These are phyloP conservation scores for Yponomeuta sedellus DNA, from an alignment of 2,888 invertebrate species.

Conservation along the genomic window DNA sequence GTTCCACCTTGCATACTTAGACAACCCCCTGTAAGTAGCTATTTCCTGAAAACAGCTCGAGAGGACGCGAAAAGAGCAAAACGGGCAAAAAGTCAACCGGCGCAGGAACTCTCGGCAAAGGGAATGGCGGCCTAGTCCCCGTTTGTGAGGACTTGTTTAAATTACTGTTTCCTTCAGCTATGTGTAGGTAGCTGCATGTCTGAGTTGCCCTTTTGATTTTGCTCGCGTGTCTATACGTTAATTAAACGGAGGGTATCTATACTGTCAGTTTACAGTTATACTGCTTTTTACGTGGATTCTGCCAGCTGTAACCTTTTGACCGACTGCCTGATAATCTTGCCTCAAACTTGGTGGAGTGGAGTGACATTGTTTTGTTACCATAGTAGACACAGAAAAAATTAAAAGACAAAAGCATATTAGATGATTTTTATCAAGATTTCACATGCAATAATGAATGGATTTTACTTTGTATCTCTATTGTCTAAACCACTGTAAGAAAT, in stretches of 20 bases:
- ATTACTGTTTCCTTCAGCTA: background rate
- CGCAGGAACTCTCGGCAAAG: conserved; percentile 2
- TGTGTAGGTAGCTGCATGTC: background rate
- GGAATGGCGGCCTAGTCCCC: background rate
- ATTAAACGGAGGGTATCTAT: background rate
- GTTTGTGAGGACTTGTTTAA: conserved; percentile 3
- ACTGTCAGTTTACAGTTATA: too few species aligned
- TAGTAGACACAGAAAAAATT: too few species aligned
- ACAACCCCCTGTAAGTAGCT: background rate
- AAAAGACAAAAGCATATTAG: too few species aligned
- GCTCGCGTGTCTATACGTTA: background rate
- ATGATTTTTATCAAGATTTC: too few species aligned
- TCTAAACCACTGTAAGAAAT: too few species aligned
- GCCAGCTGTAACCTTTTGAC: too few species aligned
- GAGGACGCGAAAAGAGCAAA: background rate
- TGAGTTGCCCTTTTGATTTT: background rate
- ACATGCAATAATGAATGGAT: too few species aligned
- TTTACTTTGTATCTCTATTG: too few species aligned
- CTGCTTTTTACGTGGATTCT: too few species aligned
- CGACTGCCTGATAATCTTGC: too few species aligned
- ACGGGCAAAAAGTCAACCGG: background rate
- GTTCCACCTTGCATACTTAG: background rate
- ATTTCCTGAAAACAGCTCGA: background rate
- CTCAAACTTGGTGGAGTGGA: too few species aligned
- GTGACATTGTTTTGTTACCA: too few species aligned